phyloP scores from a whole-genome alignment of 2,888 invertebrate genomes.

The Drosophila mimetica region DNA sequence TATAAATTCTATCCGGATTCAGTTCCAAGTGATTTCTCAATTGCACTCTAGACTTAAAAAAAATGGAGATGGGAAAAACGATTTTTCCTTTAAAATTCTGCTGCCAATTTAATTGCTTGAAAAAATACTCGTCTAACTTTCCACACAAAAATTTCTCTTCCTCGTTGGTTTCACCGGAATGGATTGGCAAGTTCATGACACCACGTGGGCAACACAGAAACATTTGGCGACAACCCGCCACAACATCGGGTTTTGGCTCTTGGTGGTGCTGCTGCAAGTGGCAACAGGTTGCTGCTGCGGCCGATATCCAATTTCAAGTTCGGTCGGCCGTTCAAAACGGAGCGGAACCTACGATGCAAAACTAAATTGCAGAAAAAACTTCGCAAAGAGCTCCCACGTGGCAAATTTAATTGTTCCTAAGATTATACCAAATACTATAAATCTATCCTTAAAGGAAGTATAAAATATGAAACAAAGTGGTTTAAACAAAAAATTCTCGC shows the following conservation, averaged over 20 bases:
- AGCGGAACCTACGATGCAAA: background rate
- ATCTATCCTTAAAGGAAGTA: no score
- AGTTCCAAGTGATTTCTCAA: no score
- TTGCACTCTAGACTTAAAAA: no score
- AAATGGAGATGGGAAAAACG: no score
- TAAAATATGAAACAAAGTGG: no score
- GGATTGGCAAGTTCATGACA: slow-evolving; percentile 75
- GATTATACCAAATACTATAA: no score
- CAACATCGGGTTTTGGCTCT: slow-evolving; percentile 38
- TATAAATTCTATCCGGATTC: no score
- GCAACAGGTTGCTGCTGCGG: slow-evolving; percentile 59
- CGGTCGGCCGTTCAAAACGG: background rate
- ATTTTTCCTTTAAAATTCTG: background rate
- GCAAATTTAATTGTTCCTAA: no score
- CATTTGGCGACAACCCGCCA: slow-evolving; percentile 26
- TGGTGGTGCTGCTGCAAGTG: slow-evolving; percentile 17
- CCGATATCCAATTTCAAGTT: slow-evolving; percentile 18
- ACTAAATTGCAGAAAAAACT: background rate
- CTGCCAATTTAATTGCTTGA: background rate
- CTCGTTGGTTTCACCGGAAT: slow-evolving; percentile 60
- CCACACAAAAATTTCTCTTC: slow-evolving; percentile 53
- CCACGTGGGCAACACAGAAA: slow-evolving; percentile 66
- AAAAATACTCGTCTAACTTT: slow-evolving; percentile 34
- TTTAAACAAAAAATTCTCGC: no score
- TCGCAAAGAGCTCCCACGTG: no score